phyloP scores from a whole-genome alignment of 2,797 vertebrate species.

The Hephaestus fuliginosus region DNA sequence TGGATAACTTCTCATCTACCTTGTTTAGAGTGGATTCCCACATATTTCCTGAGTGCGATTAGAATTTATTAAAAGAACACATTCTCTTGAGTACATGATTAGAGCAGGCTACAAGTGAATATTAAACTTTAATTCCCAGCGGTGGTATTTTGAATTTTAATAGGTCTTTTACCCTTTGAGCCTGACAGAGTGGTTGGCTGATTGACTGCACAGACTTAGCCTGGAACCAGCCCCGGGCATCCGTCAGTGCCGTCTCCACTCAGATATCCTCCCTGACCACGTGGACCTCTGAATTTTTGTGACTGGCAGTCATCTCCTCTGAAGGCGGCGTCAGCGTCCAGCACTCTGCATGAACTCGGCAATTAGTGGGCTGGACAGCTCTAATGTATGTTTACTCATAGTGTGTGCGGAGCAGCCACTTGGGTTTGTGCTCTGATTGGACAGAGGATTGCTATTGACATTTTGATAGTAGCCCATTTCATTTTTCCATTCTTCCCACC shows the following conservation, averaged over 20 bases:
- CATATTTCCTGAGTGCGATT: not conserved
- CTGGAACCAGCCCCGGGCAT: slow-evolving; percentile 58
- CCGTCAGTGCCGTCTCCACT: slow-evolving; percentile 50
- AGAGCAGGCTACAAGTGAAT: slow-evolving; percentile 27
- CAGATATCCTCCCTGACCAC: slow-evolving; percentile 41
- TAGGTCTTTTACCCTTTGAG: slow-evolving; percentile 61
- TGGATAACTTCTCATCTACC: not conserved
- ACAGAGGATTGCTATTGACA: slow-evolving; percentile 27
- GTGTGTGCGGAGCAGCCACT: slow-evolving; percentile 37
- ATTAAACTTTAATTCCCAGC: slow-evolving; percentile 45
- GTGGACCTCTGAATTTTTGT: slow-evolving; percentile 41
- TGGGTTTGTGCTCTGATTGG: slow-evolving; percentile 25
- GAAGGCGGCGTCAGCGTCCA: slow-evolving; percentile 37
- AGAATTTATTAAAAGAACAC: not conserved
- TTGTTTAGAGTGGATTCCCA: not conserved
- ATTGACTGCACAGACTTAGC: slow-evolving; percentile 51
- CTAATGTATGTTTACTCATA: slow-evolving; percentile 48
- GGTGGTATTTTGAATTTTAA: slow-evolving; percentile 55
- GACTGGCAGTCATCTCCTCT: slow-evolving; percentile 38
- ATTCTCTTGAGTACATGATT: slow-evolving; percentile 13
- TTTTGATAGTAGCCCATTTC: slow-evolving; percentile 33
- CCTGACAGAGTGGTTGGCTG: slow-evolving; percentile 50
- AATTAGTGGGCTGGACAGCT: slow-evolving; percentile 51
- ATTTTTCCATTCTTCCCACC: slow-evolving; percentile 8
- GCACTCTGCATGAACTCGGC: slow-evolving; percentile 56